These are phyloP conservation scores for Yoshiicerus persimilis DNA, from an alignment of 1,140 invertebrate species.

Conservation along the genomic window DNA sequence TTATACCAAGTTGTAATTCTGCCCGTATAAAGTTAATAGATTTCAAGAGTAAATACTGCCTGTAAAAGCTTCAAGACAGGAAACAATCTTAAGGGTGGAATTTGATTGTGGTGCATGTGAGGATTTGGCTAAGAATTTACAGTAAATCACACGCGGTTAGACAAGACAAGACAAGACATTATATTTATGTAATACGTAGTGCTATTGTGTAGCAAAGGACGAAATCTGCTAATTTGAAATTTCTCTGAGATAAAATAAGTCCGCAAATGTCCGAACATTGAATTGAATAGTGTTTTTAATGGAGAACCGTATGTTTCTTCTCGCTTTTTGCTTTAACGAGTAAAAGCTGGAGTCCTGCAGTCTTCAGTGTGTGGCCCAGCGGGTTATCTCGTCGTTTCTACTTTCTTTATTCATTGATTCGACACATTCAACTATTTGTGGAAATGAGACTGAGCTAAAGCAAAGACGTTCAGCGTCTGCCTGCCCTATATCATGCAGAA, in stretches of 20 bases:
- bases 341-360: conserved; percentile 17
- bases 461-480: background rate
- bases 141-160: background rate
- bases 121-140: background rate
- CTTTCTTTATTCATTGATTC: conserved; percentile 23
- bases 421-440: conserved; percentile 4
- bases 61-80: no score
- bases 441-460: background rate
- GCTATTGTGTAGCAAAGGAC: background rate
- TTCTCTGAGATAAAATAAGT: background rate
- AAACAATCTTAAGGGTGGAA: background rate
- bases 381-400: background rate
- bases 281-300: background rate
- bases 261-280: background rate
- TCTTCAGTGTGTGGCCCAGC: background rate
- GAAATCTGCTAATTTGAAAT: background rate
- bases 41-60: background rate
- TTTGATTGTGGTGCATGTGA: background rate
- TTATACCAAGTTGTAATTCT: no score
- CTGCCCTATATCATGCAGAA: background rate
- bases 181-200: background rate
- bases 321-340: background rate
- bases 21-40: no score
- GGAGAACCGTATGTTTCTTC: background rate
- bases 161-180: background rate